Base-by-base conservation (phyloP, 1,140 invertebrate species). In the Cotesia glomerata region DNA sequence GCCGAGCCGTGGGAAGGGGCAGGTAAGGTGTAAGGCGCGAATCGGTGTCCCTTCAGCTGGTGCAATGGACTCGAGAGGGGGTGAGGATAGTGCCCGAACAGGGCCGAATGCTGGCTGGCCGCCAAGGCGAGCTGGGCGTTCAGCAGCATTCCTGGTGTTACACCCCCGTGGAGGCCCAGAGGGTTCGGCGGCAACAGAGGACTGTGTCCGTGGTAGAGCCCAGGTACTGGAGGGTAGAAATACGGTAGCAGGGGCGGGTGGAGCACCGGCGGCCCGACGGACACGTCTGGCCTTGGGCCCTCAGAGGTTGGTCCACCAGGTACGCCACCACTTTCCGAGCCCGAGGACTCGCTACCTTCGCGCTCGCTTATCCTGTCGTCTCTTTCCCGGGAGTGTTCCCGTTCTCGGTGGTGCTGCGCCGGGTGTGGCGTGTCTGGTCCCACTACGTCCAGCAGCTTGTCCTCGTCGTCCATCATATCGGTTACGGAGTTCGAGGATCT, bases 181-280 rank as follows among this genome's bases (percentile, higher is more conserved):
- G 91, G 92, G 68, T 80, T 85, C 7, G 93, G 93, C 1, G 90
- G 91, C 78, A 94, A 91, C 62, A 94, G 90, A 0, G 89, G 92
- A 4, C 88, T 87, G 3, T 90, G 89, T 9, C 90, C 88, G 14
- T 92, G 93, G 85, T 96, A 96, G 63, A 97, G 86, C 2, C 93
- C 94, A 1, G 89, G 89, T 7, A 87, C 84, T n/a, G 93, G 93
- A 0, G 93, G 93, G 82, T 96, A 96, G 13, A 97, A 90, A 88
- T 96, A 97, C 69, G 95, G 95, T 75, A 97, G 87, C 62, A 96
- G 88, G 13, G 94, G 94, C 9, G 94, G 95, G 79, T 96, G 94
- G 9, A 95, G 92, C 4, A 76, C 74, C 7, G 95, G 95, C 16
- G 95, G 95, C 8, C 95, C 95, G 4, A 96, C 92, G 5, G 93